Base-by-base conservation (phyloP, 2,113 vertebrate species). In the Ivindomyrus marchei region DNA sequence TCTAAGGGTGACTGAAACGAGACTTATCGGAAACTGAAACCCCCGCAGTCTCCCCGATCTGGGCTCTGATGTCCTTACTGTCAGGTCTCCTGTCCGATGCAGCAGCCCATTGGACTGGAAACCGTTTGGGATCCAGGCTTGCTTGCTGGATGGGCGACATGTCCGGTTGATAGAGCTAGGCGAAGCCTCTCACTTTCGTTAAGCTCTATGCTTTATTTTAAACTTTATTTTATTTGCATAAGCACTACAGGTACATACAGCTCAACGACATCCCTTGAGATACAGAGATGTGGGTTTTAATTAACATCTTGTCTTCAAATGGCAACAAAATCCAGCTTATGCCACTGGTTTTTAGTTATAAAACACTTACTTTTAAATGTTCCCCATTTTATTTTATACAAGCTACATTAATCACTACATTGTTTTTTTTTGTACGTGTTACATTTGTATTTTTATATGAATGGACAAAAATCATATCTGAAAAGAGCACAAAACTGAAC, bases 311-410 rank as follows among this genome's bases (percentile, higher is more conserved):
- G 96, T 97, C 96, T 96, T 97, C 96, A 96, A 96, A 95, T 97
- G 97, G 97, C 97, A 96, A 97, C 97, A 98, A 97, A 98, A 97
- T 96, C 97, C 97, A 97, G 97, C 97, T 97, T 97, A 97, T 98
- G 98, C 97, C 97, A 96, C 97, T 97, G 96, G 97, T 90, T 91
- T 90, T 88, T 85, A 80, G 87, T 95, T 93, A 95, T n/a, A 94
- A 94, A 94, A 92, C 95, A 94, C 95, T 96, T 95, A 93, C 94
- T 95, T 95, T 31, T 92, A 96, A 96, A 96, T 94, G 94, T 95
- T 95, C 95, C 96, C 96, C 96, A 94, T 96, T 96, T 84, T 13
- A 24, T 49, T 88, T 91, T 70, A 42, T 96, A 97, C 95, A 97
- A 96, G 95, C 95, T 95, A 94, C 93, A 95, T 95, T 94, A 92